Conservation (phyloP, 1,140 invertebrate species). For the Gonatopus flavifemur region DNA sequence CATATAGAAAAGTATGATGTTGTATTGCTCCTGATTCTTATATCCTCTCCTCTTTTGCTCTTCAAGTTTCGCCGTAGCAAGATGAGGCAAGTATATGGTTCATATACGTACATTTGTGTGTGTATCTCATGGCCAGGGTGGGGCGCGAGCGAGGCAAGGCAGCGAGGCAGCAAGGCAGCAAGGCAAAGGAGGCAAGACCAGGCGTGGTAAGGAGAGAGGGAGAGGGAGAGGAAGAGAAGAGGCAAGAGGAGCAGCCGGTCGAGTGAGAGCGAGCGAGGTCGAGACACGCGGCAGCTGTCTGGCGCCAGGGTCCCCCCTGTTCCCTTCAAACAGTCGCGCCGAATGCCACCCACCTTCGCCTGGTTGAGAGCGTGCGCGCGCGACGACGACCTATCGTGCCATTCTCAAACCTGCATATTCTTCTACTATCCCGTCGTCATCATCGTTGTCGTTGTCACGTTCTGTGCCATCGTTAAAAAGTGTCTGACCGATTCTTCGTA, state of each 20-base stretch:
- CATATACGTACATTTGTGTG: no score
- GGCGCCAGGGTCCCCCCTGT: slow-evolving; percentile 41
- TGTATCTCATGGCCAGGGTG: no score
- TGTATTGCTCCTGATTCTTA: no score
- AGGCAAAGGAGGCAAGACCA: slow-evolving; percentile 4
- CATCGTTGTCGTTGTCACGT: no score
- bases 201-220: not conserved
- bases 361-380: no score
- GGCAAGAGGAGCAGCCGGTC: slow-evolving; percentile 6
- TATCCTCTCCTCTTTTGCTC: no score
- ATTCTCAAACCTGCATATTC: slow-evolving; percentile 39
- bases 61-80: no score
- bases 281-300: slow-evolving; percentile 46
- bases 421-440: no score
- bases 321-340: slow-evolving; percentile 39
- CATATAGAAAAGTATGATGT: no score
- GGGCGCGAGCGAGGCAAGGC: slow-evolving; percentile 11
- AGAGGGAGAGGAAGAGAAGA: not conserved
- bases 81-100: no score
- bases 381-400: slow-evolving; percentile 41
- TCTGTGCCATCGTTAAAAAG: no score
- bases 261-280: slow-evolving; percentile 34
- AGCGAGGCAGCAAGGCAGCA: not conserved
- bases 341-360: slow-evolving; percentile 42
- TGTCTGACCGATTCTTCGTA: no score